Evolutionary conservation across 2,888 invertebrate genomes (phyloP), one percentile per base, ranked within the genome.

Genomic region (Drosophila buzzatii): DNA sequence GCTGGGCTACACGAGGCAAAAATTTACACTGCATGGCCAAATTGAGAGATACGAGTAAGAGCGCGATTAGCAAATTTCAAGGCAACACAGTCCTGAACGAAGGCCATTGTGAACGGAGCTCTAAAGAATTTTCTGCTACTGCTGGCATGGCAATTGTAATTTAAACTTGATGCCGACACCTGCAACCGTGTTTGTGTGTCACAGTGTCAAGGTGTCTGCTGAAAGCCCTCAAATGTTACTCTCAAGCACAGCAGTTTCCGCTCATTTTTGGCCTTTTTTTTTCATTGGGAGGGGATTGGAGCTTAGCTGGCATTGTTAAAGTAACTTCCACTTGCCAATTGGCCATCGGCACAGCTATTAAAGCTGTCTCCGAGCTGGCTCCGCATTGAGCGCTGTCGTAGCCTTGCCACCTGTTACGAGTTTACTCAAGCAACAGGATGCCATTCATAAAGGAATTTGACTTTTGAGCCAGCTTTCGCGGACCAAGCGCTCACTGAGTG

Each of bases 321-420:
- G 35, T 62, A 53, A 47, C 49, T 47, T 27, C 45, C 47, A 39
- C n/a, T 42, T 58, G 10, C 35, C 41, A 59, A 51, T 33, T 47
- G 42, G 47, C 65, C 52, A 63, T 41, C n/a, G n/a, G n/a, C 41
- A 41, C n/a, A n/a, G 41, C 41, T 41, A 41, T 85, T 81, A 81
- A 80, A 89, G 84, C 85, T 83, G 59, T 62, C 72, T 71, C 69
- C 49, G 12, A 55, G 20, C 27, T 27, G 27, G 27, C 5, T 27
- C 49, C 49, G 31, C 62, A 39, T 51, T 69, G 66, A 75, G 79
- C 44, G 23, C 23, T 39, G 16, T 41, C 39, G 49, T 39, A 74
- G 74, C 84, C 84, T 89, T 89, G 81, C 91, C 91, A 91, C 91
- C 91, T 91, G 91, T 91, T 91, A 91, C 90, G 70, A 77, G 73